Evolutionary conservation across 2,888 invertebrate species (phyloP).

Genomic region (Coelopa pilipes): DNA sequence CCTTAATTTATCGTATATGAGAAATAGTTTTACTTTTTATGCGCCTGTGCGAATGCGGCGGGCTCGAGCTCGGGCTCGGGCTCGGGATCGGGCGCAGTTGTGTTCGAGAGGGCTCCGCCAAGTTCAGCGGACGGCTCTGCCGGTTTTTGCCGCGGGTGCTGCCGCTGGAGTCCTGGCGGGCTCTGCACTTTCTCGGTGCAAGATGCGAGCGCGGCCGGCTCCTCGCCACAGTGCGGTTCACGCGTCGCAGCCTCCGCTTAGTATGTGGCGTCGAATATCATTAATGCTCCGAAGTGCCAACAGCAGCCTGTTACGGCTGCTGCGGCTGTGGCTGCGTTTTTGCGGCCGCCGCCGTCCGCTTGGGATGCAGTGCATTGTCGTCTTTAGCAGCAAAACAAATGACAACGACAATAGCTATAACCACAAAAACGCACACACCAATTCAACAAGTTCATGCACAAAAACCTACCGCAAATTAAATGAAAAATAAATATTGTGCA

Average conservation of each 20-base stretch:
- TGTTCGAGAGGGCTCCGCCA: too few species aligned
- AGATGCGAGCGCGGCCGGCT: constrained; percentile 20
- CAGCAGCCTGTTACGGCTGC: constrained; percentile 55
- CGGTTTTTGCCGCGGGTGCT: constrained; percentile 18
- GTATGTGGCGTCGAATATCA: constrained; percentile 65
- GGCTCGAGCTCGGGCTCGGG: constrained; percentile 13
- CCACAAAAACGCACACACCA: constrained; percentile 37
- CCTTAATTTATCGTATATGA: constrained; percentile 67
- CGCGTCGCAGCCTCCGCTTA: constrained; percentile 49
- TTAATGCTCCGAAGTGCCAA: constrained; percentile 63
- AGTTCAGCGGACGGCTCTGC: neutral
- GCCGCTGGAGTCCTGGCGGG: constrained; percentile 28
- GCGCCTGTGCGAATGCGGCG: constrained; percentile 16
- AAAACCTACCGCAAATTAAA: constrained; percentile 56
- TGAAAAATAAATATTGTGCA: constrained; percentile 63
- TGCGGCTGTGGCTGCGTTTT: constrained; percentile 46
- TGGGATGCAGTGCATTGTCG: constrained; percentile 47
- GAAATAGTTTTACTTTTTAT: constrained; percentile 63
- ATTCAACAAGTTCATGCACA: constrained; percentile 37
- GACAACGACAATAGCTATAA: constrained; percentile 55
- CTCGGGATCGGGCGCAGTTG: neutral
- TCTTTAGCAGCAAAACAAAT: constrained; percentile 58
- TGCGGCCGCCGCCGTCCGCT: constrained; percentile 43
- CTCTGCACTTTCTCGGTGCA: constrained; percentile 39
- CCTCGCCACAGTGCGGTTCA: constrained; percentile 25